Conservation (phyloP, 1,140 invertebrate species). For the Pseudomyrmex cubaensis region DNA sequence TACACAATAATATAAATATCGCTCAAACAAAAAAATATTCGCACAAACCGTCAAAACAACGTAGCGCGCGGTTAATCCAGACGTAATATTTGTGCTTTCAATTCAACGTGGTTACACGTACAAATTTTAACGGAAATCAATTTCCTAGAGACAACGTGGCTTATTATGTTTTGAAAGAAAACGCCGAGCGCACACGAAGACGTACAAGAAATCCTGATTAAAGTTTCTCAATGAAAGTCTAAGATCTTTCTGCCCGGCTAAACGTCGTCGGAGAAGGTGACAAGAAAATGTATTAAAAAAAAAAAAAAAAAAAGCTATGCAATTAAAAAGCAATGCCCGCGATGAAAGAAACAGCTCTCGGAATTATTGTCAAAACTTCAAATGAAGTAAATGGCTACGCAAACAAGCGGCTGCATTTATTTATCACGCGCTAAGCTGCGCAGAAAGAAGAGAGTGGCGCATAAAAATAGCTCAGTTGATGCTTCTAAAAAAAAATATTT, state of each 20-base stretch:
- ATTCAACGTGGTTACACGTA: background rate
- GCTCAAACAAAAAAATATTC: constrained; percentile 3
- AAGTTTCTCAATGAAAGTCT: constrained; percentile 35
- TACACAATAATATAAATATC: constrained; percentile 42
- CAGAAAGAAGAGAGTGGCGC: background rate
- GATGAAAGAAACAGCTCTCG: too few species aligned
- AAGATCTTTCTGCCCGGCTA: constrained; percentile 8
- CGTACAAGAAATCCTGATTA: constrained; percentile 35
- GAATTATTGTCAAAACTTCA: background rate
- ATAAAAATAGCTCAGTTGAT: background rate
- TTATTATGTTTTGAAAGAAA: constrained; percentile 42
- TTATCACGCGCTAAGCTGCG: background rate
- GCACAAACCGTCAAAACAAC: constrained; percentile 14
- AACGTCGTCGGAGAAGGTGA: background rate
- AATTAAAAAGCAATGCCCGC: background rate
- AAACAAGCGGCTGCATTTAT: background rate
- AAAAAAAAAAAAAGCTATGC: background rate
- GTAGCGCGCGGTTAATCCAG: constrained; percentile 23
- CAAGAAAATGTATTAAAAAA: constrained; percentile 21
- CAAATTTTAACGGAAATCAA: constrained; percentile 38
- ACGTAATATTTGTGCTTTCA: constrained; percentile 30
- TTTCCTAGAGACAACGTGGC: constrained; percentile 13
- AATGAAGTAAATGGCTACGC: background rate
- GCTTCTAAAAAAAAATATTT: background rate
- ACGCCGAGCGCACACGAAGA: background rate